Base-by-base conservation (phyloP, 1,140 invertebrate species). In the Bombus confusus region DNA sequence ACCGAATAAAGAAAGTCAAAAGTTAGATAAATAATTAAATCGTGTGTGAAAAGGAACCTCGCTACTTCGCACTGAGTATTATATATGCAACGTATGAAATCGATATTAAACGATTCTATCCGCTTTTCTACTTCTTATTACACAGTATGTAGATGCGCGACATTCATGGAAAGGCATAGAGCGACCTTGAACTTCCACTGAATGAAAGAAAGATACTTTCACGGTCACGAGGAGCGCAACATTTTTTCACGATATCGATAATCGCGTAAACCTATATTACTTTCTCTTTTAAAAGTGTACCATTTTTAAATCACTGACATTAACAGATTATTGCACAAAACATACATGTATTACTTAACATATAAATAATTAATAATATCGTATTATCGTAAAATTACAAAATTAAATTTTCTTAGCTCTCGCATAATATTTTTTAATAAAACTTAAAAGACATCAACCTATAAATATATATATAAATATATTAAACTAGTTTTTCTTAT, bases 161-260 rank as follows among this genome's bases (percentile, higher is more conserved):
- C 78, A 87, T 90, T 90, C 85, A 83, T 85, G 64, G 66, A 68
- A 77, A 80, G 69, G 81, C 74, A 73, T 90, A 90, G 57, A 75
- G 47, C n/a, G 59, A 69, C 88, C 89, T 90, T 90, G 88, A 90
- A 85, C 88, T 87, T 82, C 47, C 28, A 41, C 10, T 89, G 88
- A 90, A 90, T 90, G 85, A 89, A 90, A 79, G 75, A 68, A 76
- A 79, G 57, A 68, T 59, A 37, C 41, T 79, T 84, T 84, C 66
- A 79, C 25, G 66, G 66, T 57, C 82, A 47, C 1, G 5, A 34
- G 25, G 25, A 28, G 59, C 34, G 34, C 39, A 34, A 71, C 52
- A 22, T 43, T 69, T 79, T 41, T 79, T n/a, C 15, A n/a, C 43
- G 37, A 59, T 25, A 47, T 12, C 22, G 25, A 83, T 68, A 76